Evolutionary conservation across 2,797 vertebrate species (phyloP), one percentile per base, ranked within the genome.

Genomic region (Microtus agrestis): DNA sequence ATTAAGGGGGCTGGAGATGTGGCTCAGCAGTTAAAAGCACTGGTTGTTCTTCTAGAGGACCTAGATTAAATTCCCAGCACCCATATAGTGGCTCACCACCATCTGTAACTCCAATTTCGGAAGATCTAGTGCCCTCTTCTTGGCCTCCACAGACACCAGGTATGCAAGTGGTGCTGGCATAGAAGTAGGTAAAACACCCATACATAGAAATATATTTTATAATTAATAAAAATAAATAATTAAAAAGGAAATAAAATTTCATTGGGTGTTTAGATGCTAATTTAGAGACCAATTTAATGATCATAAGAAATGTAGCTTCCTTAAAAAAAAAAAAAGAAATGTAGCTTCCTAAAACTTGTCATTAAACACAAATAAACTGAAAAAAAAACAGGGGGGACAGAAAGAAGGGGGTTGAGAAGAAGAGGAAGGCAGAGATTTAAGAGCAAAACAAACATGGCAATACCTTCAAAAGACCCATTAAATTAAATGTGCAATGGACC

Each of bases 341-440:
- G 95, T 1, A 93, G 67, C 14, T 65, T 90, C 74, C 84, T 94
- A 80, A 95, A 95, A 92, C 25, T 71, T 92, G 90, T 71, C 77
- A 88, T 43, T 65, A 81, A 51, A 23, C 85, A 93, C 51, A 95
- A 96, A 89, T 29, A 10, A 96, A 88, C 0, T 92, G 34, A 87
- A 93, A 96, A 80, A 56, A 34, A 37, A 63, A 51, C 19, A 19
- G 9, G 11, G 34, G 51, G 19, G 9, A 31, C 7, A 56, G 8
- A 21, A 21, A 71, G 15, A 74, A 11, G 23, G 4, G 6, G 61
- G 1, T 31, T 2, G 15, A 69, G 3, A 54, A 25, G 37, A 61
- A 25, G 31, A 61, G 17, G 9, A 29, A 76, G 17, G 5, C 12
- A 59, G 43, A 82, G 37, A 87, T 21, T 46, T 63, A 48, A 23